Base-by-base conservation (phyloP, 2,888 invertebrate species). In the Cryptocheilus praepositus region DNA sequence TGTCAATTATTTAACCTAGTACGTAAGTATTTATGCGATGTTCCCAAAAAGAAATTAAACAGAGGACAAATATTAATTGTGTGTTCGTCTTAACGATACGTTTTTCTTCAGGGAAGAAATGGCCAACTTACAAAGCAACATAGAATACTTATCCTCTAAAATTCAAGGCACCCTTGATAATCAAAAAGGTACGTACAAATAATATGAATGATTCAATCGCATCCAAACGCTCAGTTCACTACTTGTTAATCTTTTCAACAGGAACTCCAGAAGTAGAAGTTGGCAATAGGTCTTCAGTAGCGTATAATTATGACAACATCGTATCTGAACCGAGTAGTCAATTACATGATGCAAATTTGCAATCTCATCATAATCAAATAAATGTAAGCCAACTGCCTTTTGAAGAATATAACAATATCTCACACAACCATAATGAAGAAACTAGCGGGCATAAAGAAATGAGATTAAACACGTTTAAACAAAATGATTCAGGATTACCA, bases 61-160 rank as follows among this genome's bases (percentile, higher is more conserved):
- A n/a, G n/a, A n/a, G n/a, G n/a, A n/a, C n/a, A n/a, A n/a, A 51
- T 22, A 21, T 21, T n/a, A 13, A 15, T 61, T 25, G 44, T 52
- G 22, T 56, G 25, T 11, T 2, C 15, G 18, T 55, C 58, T 49
- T 54, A 55, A 43, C 19, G 46, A 25, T 25, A 53, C 11, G 13
- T 63, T 67, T 69, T 66, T 77, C 81, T 78, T 86, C 91, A 93
- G 93, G 91, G 90, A 94, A 92, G 94, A 94, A 92, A 92, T 94
- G 93, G 94, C 92, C 92, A 92, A 91, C 91, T 91, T 94, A 93
- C 94, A 94, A 92, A 93, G 91, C 93, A 94, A 93, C 92, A 91
- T 94, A 94, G 92, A 93, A 87, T 91, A 89, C 87, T 91, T 94
- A 84, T 90, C 91, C 67, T 88, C 86, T 80, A 90, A 91, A 76